Evolutionary conservation across 1,140 invertebrate species (phyloP).

Genomic region (Harpegnathos saltator): DNA sequence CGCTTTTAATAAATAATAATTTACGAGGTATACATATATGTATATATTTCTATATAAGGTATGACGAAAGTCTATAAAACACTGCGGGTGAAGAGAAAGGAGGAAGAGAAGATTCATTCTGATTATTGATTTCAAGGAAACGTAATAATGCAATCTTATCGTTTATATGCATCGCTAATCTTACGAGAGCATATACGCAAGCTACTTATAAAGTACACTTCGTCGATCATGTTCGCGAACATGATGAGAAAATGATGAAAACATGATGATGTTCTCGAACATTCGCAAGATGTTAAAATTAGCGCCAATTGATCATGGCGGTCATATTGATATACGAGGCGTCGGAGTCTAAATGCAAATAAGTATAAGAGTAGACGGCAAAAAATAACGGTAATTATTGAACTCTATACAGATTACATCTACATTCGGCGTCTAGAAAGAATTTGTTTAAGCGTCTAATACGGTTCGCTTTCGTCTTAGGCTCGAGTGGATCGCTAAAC

Average conservation of each 20-base stretch:
- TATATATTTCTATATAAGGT: background rate
- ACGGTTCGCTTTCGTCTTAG: too few species aligned
- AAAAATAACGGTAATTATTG: too few species aligned
- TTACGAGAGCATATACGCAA: constrained; percentile 1
- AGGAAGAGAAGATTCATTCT: constrained; percentile 2
- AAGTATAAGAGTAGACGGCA: too few species aligned
- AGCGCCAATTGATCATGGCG: background rate
- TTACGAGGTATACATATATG: constrained; percentile 63
- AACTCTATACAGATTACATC: too few species aligned
- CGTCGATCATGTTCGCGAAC: background rate
- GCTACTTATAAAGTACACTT: constrained; percentile 9
- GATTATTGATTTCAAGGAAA: constrained; percentile 17
- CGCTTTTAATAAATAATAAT: constrained; percentile 78
- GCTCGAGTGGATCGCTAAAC: too few species aligned
- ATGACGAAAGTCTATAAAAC: constrained; percentile 44
- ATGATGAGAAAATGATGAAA: too few species aligned
- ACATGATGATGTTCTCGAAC: too few species aligned
- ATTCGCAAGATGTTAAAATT: background rate
- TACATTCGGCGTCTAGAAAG: too few species aligned
- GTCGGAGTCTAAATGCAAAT: background rate
- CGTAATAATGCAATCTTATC: background rate
- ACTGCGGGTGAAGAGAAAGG: background rate
- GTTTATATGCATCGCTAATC: constrained; percentile 16
- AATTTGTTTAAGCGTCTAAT: too few species aligned
- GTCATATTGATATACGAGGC: background rate